Conservation (phyloP, 2,113 vertebrate genomes). For the Panthera tigris region DNA sequence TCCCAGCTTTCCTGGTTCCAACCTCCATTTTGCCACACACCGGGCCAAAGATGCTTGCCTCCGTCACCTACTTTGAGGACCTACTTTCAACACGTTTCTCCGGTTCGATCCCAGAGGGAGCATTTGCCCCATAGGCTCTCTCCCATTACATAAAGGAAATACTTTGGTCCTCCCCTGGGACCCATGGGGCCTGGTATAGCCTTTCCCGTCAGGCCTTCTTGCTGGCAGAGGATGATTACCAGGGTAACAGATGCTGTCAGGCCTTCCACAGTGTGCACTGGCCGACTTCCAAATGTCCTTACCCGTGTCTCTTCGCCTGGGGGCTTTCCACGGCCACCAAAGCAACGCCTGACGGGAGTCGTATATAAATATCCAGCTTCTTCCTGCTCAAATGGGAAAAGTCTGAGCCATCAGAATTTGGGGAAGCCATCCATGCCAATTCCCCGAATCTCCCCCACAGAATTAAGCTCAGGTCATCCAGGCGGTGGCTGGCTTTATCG, state of each 20-base stretch:
- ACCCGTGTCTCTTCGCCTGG: background rate
- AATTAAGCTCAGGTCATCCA: background rate
- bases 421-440: background rate
- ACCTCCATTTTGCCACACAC: background rate
- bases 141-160: background rate
- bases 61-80: background rate
- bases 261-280: rapidly evolving
- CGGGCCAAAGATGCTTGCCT: background rate
- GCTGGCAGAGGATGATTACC: background rate
- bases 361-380: background rate
- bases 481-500: background rate
- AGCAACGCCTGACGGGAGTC: rapidly evolving
- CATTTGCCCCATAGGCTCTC: background rate
- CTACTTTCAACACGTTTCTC: background rate
- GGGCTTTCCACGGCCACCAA: too few relatives aligned
- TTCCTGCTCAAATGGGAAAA: background rate
- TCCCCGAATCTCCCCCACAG: background rate
- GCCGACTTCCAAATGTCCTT: background rate
- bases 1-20: background rate
- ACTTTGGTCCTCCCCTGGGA: background rate
- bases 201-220: background rate
- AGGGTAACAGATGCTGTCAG: background rate
- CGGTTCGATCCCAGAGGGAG: background rate
- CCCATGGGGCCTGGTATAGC: rapidly evolving
- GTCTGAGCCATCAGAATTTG: background rate